Evolutionary conservation across 2,888 invertebrate genomes (phyloP).

Genomic region (Pandemis cinnamomeana): DNA sequence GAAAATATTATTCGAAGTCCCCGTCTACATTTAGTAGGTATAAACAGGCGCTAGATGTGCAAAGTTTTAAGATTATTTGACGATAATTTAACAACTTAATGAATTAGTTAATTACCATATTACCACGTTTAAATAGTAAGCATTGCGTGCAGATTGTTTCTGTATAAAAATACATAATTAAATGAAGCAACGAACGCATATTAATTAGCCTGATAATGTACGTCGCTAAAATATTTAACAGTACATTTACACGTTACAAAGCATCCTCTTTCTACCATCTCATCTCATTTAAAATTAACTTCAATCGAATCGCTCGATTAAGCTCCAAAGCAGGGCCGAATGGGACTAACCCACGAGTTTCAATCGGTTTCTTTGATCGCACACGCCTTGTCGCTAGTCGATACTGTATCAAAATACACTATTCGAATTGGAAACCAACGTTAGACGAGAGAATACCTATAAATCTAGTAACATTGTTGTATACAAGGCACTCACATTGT

Average conservation of each 20-base stretch:
- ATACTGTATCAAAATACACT: slow-evolving; percentile 29
- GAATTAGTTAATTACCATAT: neutral
- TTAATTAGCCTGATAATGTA: neutral
- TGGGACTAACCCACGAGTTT: slow-evolving; percentile 16
- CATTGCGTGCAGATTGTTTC: neutral
- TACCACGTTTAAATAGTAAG: neutral
- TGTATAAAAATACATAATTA: too few relatives aligned
- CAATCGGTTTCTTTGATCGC: slow-evolving; percentile 38
- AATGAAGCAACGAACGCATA: too few relatives aligned
- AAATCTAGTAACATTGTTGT: slow-evolving; percentile 17
- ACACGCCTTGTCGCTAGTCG: slow-evolving; percentile 27
- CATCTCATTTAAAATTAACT: slow-evolving; percentile 2
- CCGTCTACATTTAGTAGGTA: too few relatives aligned
- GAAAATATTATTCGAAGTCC: too few relatives aligned
- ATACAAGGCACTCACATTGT: slow-evolving; percentile 25
- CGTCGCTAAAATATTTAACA: neutral
- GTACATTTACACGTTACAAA: neutral
- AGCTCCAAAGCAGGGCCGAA: slow-evolving; percentile 15
- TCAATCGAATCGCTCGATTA: neutral
- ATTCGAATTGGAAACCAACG: slow-evolving; percentile 26
- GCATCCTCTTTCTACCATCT: neutral
- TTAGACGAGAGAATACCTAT: slow-evolving; percentile 12
- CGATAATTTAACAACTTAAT: neutral
- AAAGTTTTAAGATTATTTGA: too few relatives aligned
- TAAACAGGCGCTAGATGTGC: too few relatives aligned